Percentiles rank a stretch among this genome's conserved stretches.
These are phyloP conservation scores for Misgurnus mizolepis DNA, from an alignment of 2,113 vertebrate genomes.

Conservation along the genomic window DNA sequence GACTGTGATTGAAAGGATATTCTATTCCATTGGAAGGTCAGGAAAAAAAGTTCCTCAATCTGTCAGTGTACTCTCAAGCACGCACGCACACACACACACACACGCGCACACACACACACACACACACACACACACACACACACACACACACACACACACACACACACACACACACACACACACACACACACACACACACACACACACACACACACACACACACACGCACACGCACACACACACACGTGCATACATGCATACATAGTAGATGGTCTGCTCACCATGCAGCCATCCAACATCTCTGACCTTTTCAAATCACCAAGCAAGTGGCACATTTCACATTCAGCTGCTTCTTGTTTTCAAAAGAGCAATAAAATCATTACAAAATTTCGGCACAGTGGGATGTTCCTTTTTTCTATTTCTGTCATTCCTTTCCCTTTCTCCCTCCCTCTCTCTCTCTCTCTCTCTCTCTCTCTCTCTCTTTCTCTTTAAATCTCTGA, in stretches of 20 bases:
- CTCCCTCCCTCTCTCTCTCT: neutral
- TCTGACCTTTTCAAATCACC: conserved; percentile 47
- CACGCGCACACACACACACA: neutral
- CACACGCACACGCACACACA: neutral
- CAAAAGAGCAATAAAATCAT: conserved; percentile 27
- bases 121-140: neutral
- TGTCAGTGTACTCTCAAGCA: neutral
- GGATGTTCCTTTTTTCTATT: neutral
- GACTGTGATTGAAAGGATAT: neutral
- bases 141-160: neutral
- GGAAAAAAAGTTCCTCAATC: conserved; percentile 4
- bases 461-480: neutral
- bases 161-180: neutral
- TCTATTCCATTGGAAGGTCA: conserved; percentile 7
- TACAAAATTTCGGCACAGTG: neutral
- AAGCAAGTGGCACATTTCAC: conserved; percentile 36
- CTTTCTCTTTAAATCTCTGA: neutral
- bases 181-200: neutral
- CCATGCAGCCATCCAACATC: conserved; percentile 14
- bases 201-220: neutral
- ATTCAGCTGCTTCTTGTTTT: conserved; percentile 18
- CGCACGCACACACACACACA: neutral
- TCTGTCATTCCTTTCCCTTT: neutral
- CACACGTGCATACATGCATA: neutral
- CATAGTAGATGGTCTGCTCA: conserved; percentile 22